Conservation (phyloP, 1,140 invertebrate species). For the Drosophila rhopaloa region DNA sequence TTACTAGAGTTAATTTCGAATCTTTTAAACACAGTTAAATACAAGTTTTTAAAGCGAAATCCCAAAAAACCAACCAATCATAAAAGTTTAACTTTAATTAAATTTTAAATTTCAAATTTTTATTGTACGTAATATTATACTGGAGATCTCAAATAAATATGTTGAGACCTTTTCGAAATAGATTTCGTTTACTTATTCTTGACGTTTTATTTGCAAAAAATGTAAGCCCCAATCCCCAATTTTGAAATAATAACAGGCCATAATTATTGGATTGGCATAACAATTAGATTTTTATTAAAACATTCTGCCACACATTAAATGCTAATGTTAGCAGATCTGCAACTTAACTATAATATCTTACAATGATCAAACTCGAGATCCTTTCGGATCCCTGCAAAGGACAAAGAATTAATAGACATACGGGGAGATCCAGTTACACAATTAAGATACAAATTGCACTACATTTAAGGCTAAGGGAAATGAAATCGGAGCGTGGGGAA, state of each 20-base stretch:
- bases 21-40: no score
- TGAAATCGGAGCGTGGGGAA: constrained; percentile 15
- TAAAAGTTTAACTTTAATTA: no score
- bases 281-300: constrained; percentile 82
- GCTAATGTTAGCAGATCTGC: constrained; percentile 36
- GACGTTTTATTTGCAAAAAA: no score
- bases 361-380: constrained; percentile 51
- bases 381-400: constrained; percentile 2
- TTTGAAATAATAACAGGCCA: not conserved
- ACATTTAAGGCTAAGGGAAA: constrained; percentile 57
- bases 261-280: constrained; percentile 53
- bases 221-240: not conserved
- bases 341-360: constrained; percentile 71
- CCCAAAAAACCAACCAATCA: no score
- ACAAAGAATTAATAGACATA: constrained; percentile 4
- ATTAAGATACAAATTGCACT: constrained; percentile 68
- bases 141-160: no score
- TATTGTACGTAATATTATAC: no score
- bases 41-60: no score
- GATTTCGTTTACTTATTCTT: no score
- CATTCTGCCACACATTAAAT: constrained; percentile 74
- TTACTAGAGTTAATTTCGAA: no score
- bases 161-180: no score
- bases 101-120: no score
- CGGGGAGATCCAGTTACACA: constrained; percentile 11